Base-by-base conservation (phyloP, 2,888 invertebrate species). In the Acrocyrtus sp. region DNA sequence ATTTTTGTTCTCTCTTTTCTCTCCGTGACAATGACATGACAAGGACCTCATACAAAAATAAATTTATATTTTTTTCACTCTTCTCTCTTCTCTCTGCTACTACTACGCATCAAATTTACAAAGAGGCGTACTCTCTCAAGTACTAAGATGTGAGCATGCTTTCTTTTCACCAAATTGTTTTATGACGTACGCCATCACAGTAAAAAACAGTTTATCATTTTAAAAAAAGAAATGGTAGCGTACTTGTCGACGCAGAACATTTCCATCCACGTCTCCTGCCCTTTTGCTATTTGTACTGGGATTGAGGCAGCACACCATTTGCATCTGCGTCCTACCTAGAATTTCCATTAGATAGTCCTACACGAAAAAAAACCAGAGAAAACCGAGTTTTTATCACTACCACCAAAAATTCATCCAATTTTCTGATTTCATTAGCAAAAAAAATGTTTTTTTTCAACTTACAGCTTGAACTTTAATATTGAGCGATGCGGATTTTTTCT, bases 331-430 rank as follows among this genome's bases (percentile, higher is more conserved):
- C 73, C 96, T 89, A 4, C 95, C 88, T 70, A 98, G 83, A 1
- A 94, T 94, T 84, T 97, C 97, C 72, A 97, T 90, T 5, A 98
- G 88, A 39, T 95, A 95, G 85, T 98, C 98, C 91, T 92, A 84
- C 8, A 85, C 85, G 78, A 73, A 75, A 77, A 67, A 45, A 29
- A n/a, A n/a, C n/a, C n/a, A n/a, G n/a, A n/a, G n/a, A 53, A 45
- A 34, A 29, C 15, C 17, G 5, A 29, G 21, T 34, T 8, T 34
- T 34, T 34, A 5, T 12, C 34, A 29, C n/a, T 26, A 27, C 10
- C 10, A 29, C 10, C 19, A 54, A 1, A 50, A 34, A 8, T 34
- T 34, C 34, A 34, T 34, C 12, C 34, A 34, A 8, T 34, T 34
- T 34, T 21, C 15, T 15, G 15, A 15, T 15, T 19, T n/a, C 24